Percentiles rank a stretch among this genome's conserved stretches.
Conservation (phyloP, 35 echinoderm and acorn worm species). For the Hemicentrotus pulcherrimus region DNA sequence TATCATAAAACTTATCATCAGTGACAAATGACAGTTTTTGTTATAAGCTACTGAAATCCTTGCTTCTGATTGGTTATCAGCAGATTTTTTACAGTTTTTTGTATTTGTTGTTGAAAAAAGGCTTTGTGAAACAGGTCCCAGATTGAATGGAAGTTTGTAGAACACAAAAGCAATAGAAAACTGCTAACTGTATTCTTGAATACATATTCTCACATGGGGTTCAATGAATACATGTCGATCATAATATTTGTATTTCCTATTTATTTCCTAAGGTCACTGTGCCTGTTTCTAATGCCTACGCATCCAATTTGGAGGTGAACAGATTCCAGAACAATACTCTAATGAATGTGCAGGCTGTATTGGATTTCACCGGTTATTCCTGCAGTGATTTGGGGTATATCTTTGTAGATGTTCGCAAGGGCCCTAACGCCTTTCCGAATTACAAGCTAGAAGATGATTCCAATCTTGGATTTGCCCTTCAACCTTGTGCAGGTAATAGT, state of each 20-base stretch:
- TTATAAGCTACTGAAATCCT: too few relatives aligned
- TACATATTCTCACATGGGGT: neutral
- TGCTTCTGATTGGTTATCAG: too few relatives aligned
- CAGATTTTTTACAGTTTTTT: too few relatives aligned
- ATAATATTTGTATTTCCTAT: neutral
- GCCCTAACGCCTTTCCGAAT: conserved; percentile 47
- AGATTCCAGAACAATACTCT: conserved; percentile 29
- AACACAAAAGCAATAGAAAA: too few relatives aligned
- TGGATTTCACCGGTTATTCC: conserved; percentile 37
- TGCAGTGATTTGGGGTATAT: conserved; percentile 62
- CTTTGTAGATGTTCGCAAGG: conserved; percentile 57
- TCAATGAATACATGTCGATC: neutral
- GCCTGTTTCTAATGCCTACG: neutral
- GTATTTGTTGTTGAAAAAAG: too few relatives aligned
- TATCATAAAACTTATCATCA: too few relatives aligned
- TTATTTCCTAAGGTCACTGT: neutral
- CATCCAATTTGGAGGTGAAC: neutral
- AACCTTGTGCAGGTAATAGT: conserved; percentile 45
- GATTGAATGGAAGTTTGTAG: too few relatives aligned
- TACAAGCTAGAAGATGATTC: conserved; percentile 42
- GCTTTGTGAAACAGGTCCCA: too few relatives aligned
- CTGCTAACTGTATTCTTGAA: too few relatives aligned
- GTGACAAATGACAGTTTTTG: too few relatives aligned
- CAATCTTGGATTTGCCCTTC: conserved; percentile 8
- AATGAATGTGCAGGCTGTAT: conserved; percentile 11